These are phyloP conservation scores for Tenthredo amoena DNA, from an alignment of 2,888 invertebrate species.

Conservation along the genomic window DNA sequence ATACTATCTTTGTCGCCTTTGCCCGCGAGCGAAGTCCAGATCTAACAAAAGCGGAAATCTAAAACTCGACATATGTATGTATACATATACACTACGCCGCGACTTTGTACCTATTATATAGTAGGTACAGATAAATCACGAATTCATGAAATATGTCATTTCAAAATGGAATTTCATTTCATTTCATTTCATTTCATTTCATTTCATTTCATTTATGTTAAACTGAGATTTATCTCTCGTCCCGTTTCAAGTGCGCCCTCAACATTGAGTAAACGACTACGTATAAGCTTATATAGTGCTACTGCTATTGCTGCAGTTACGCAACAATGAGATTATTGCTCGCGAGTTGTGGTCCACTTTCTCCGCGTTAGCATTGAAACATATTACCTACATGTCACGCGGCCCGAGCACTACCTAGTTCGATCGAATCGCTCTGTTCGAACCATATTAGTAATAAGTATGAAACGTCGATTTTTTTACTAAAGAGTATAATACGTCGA, in stretches of 20 bases:
- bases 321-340: conserved; percentile 47
- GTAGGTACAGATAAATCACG: neutral
- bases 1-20: conserved; percentile 34
- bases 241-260: neutral
- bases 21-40: conserved; percentile 25
- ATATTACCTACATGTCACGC: conserved; percentile 31
- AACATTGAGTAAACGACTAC: conserved; percentile 4
- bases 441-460: neutral
- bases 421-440: conserved; percentile 1
- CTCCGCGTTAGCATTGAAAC: conserved; percentile 51
- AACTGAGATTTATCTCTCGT: neutral
- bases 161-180: neutral
- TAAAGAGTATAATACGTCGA: neutral
- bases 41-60: conserved; percentile 1
- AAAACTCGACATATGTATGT: neutral
- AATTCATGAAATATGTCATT: neutral
- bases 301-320: conserved; percentile 11
- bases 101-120: too few relatives aligned
- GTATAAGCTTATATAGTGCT: neutral
- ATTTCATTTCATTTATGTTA: neutral
- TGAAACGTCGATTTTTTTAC: neutral
- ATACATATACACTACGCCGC: neutral
- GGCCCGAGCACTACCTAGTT: conserved; percentile 8
- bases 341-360: conserved; percentile 48
- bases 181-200: neutral